Base-by-base conservation (phyloP, 1,140 invertebrate genomes). In the Drosophila sp. region DNA sequence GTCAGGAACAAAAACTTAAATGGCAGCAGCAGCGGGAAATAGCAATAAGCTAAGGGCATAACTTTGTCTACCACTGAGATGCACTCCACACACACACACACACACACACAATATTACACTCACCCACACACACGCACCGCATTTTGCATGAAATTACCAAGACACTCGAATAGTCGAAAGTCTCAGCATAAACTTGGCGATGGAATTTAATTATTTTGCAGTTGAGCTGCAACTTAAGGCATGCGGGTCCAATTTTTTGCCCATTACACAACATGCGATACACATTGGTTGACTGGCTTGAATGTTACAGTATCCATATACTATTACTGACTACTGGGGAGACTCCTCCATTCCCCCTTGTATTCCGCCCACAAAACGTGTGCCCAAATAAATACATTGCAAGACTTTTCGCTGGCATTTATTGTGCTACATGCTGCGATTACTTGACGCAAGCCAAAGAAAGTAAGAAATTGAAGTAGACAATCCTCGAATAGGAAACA, bases 151-250 rank as follows among this genome's bases (percentile, higher is more conserved):
- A 80, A 89, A 89, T 89, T 87, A 77, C 83, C 54, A 82, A 87
- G 82, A 78, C 65, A 74, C 75, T 57, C 63, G 63, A 21, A 7
- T 36, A 41, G 32, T 62, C 81, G 74, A 86, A 77, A 80, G 78
- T 67, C 76, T 82, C 71, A 29, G 57, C 59, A 79, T 84, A 79
- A 83, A 66, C 74, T 83, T 74, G 76, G 61, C 54, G 63, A 61
- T 67, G 82, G 78, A 87, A 87, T 87, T 87, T 87, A 87, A 87
- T 87, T 87, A 87, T 87, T 87, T 87, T 87, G 58, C 81, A 78
- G 82, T 86, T 72, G 40, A 43, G 34, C 48, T 50, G 62, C 62
- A 80, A 75, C 75, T 87, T 81, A 75, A 21, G 76, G 66, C 80
- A 83, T 76, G 72, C 72, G 72, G 66, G 66, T 67, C 61, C 74